Evolutionary conservation across 2,113 vertebrate species (phyloP).

Genomic region (Shinisaurus crocodilurus): DNA sequence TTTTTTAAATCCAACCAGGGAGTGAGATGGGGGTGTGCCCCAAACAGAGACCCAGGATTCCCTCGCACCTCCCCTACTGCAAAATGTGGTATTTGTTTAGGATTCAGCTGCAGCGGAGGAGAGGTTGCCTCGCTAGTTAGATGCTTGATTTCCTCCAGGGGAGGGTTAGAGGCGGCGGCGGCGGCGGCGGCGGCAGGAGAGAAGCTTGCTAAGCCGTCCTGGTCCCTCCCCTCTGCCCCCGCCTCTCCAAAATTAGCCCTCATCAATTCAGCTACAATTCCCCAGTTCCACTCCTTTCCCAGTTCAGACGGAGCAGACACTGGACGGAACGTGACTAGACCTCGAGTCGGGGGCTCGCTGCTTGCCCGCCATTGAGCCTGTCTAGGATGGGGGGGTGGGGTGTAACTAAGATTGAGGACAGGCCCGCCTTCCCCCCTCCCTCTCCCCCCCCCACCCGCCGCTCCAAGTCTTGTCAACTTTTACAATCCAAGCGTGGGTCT

Average conservation of each 20-base stretch:
- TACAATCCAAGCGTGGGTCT: slow-evolving; percentile 75
- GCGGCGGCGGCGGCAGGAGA: slow-evolving; percentile 35
- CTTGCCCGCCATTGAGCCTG: slow-evolving; percentile 68
- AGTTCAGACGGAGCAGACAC: slow-evolving; percentile 79
- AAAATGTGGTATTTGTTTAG: slow-evolving; percentile 17
- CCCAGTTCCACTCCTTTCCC: not conserved
- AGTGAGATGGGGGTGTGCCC: not conserved
- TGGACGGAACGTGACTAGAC: slow-evolving; percentile 80
- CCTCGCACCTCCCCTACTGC: slow-evolving; percentile 36
- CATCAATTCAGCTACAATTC: slow-evolving; percentile 88
- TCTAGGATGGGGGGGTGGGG: slow-evolving; percentile 70
- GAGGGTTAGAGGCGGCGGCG: slow-evolving; percentile 64
- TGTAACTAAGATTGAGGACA: slow-evolving; percentile 78
- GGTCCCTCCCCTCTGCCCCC: slow-evolving; percentile 46
- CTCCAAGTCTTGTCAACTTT: slow-evolving; percentile 73
- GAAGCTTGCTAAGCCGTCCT: slow-evolving; percentile 60
- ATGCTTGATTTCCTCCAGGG: slow-evolving; percentile 53
- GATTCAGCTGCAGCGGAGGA: no score
- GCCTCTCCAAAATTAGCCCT: slow-evolving; percentile 82
- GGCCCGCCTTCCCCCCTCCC: slow-evolving; percentile 40
- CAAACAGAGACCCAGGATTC: slow-evolving; percentile 48
- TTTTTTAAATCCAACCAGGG: slow-evolving; percentile 63
- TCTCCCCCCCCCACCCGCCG: not conserved
- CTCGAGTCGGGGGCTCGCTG: slow-evolving; percentile 71
- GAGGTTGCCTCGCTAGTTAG: not conserved